Evolutionary conservation across 2,797 vertebrate genomes (phyloP).

Genomic region (Tiaroga cobitis): DNA sequence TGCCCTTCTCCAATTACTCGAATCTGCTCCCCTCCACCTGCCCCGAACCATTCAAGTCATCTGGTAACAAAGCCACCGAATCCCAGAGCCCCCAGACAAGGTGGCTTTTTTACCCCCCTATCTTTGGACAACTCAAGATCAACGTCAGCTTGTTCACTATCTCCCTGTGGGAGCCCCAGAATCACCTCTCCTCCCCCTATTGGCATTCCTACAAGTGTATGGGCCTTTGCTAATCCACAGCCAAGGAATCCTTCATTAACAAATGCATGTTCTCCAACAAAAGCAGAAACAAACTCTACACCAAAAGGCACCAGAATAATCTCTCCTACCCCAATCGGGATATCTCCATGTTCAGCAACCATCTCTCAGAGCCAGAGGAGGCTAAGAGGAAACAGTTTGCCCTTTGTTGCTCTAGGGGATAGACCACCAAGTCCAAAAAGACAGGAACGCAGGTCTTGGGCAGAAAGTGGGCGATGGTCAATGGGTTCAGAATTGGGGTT

Average conservation of each 20-base stretch:
- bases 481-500: conserved; percentile 64
- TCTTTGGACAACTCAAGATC: conserved; percentile 73
- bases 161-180: conserved; percentile 64
- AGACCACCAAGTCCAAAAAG: conserved; percentile 62
- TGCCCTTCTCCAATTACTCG: conserved; percentile 62
- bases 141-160: conserved; percentile 62
- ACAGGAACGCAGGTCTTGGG: conserved; percentile 65
- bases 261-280: conserved; percentile 52
- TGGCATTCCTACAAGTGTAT: conserved; percentile 67
- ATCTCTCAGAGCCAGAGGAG: conserved; percentile 60
- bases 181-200: conserved; percentile 77
- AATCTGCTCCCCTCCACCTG: conserved; percentile 71
- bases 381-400: conserved; percentile 55
- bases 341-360: conserved; percentile 46
- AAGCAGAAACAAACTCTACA: conserved; percentile 35
- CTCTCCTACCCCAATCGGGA: conserved; percentile 53
- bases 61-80: conserved; percentile 74
- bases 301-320: conserved; percentile 51
- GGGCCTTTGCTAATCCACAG: conserved; percentile 73
- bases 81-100: conserved; percentile 63
- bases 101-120: conserved; percentile 74
- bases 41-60: conserved; percentile 64
- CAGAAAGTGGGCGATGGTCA: conserved; percentile 61
- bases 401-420: conserved; percentile 65
- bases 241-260: conserved; percentile 66